Percentiles rank a stretch among this genome's conserved stretches.
phyloP scores from a whole-genome alignment of 2,797 vertebrate genomes.

The Chelonia mydas region DNA sequence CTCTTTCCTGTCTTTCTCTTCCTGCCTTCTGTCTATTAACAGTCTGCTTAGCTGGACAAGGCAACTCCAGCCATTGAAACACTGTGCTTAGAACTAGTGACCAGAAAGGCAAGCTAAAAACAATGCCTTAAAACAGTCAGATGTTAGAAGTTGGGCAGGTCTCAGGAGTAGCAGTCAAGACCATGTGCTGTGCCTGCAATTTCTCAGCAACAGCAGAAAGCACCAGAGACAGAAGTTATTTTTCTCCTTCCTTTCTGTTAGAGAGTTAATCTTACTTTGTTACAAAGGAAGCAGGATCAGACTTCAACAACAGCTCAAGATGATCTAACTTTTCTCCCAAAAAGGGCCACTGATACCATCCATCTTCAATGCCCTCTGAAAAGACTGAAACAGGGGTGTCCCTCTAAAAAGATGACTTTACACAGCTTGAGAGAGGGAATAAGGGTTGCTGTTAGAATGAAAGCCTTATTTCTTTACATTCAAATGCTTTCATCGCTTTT shows the following conservation, averaged over 20 bases:
- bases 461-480: not conserved
- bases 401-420: not conserved
- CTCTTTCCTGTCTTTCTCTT: not conserved
- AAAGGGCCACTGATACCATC: not conserved
- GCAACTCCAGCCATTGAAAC: not conserved
- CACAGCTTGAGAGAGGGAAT: not conserved
- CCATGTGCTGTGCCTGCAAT: not conserved
- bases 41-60: not conserved
- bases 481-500: not conserved
- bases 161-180: not conserved
- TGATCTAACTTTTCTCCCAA: not conserved
- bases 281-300: not conserved
- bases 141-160: not conserved
- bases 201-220: not conserved
- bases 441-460: not conserved
- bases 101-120: not conserved
- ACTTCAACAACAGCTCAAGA: not conserved
- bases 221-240: not conserved
- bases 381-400: not conserved
- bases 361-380: not conserved
- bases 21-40: not conserved
- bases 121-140: not conserved
- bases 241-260: not conserved
- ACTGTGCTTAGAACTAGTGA: not conserved
- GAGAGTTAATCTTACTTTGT: not conserved